These are phyloP conservation scores for Typhlichthys subterraneus DNA, from an alignment of 2,797 vertebrate species.

Conservation along the genomic window DNA sequence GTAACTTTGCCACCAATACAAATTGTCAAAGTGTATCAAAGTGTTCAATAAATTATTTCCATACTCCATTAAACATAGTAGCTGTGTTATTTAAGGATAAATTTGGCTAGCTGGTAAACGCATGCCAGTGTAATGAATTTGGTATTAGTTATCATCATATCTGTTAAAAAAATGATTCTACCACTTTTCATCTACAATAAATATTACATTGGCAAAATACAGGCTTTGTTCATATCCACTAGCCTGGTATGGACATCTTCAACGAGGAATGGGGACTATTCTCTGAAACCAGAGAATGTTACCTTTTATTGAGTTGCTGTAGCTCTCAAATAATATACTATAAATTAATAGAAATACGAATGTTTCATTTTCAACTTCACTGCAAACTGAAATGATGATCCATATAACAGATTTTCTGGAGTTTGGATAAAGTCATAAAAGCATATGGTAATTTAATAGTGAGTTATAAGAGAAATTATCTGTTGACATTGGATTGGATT, in stretches of 20 bases:
- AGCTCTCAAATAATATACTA: slow-evolving; percentile 28
- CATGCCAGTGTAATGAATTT: too few species aligned
- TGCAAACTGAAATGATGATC: slow-evolving; percentile 34
- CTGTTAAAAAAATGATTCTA: too few species aligned
- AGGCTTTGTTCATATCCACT: slow-evolving; percentile 19
- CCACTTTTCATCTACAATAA: too few species aligned
- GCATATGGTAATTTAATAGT: too few species aligned
- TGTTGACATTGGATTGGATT: too few species aligned
- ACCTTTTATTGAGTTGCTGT: slow-evolving; percentile 10
- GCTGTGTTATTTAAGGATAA: too few species aligned
- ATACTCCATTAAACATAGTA: too few species aligned
- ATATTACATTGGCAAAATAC: neutral
- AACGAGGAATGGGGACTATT: slow-evolving; percentile 17
- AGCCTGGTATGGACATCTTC: slow-evolving; percentile 19
- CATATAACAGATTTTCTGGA: too few species aligned
- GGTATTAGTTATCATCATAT: too few species aligned
- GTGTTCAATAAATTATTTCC: neutral
- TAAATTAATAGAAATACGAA: slow-evolving; percentile 23
- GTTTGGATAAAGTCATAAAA: too few species aligned
- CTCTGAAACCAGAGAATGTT: slow-evolving; percentile 7
- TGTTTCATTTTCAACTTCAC: slow-evolving; percentile 15
- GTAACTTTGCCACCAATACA: neutral
- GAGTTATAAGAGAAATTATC: too few species aligned
- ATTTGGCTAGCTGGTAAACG: too few species aligned
- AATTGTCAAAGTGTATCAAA: neutral